These are phyloP conservation scores for Maconellicoccus hirsutus DNA, from an alignment of 1,140 invertebrate species.

Conservation along the genomic window DNA sequence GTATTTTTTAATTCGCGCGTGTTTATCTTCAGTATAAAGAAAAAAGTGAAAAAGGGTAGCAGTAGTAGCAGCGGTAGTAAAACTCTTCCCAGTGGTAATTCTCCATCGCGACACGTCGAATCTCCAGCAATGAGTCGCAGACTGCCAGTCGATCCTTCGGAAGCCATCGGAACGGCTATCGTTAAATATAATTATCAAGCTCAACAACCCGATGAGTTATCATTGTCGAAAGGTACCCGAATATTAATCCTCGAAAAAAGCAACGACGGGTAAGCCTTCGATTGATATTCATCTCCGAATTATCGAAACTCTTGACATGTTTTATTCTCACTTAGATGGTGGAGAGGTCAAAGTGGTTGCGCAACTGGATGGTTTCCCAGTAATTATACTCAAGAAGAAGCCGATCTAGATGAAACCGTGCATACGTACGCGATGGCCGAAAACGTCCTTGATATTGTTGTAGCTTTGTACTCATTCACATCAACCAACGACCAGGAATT, in stretches of 20 bases:
- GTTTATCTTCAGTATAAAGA: slow-evolving; percentile 61
- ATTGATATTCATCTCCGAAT: not conserved
- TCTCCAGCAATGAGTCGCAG: slow-evolving; percentile 62
- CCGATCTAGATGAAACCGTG: slow-evolving; percentile 62
- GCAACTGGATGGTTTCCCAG: slow-evolving; percentile 91
- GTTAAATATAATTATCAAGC: slow-evolving; percentile 98
- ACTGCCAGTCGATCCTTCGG: slow-evolving; percentile 65
- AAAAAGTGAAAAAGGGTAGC: slow-evolving; percentile 71
- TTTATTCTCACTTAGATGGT: slow-evolving; percentile 58
- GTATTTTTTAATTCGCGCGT: not conserved
- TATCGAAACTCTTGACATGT: not conserved
- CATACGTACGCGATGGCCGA: slow-evolving; percentile 87
- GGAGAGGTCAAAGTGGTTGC: slow-evolving; percentile 81
- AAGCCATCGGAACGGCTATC: slow-evolving; percentile 79
- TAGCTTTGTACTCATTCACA: slow-evolving; percentile 84
- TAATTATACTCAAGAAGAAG: slow-evolving; percentile 92
- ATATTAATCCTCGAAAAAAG: slow-evolving; percentile 96
- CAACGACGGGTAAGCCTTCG: slow-evolving; percentile 59
- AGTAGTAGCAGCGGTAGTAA: slow-evolving; percentile 56
- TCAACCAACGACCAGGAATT: slow-evolving; percentile 94
- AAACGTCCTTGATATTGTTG: slow-evolving; percentile 87
- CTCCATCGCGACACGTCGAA: slow-evolving; percentile 58
- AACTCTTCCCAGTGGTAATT: slow-evolving; percentile 67
- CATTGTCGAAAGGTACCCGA: slow-evolving; percentile 77
- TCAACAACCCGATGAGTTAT: slow-evolving; percentile 91